Evolutionary conservation across 2,797 vertebrate genomes (phyloP).

Genomic region (Apogon hyalosoma): DNA sequence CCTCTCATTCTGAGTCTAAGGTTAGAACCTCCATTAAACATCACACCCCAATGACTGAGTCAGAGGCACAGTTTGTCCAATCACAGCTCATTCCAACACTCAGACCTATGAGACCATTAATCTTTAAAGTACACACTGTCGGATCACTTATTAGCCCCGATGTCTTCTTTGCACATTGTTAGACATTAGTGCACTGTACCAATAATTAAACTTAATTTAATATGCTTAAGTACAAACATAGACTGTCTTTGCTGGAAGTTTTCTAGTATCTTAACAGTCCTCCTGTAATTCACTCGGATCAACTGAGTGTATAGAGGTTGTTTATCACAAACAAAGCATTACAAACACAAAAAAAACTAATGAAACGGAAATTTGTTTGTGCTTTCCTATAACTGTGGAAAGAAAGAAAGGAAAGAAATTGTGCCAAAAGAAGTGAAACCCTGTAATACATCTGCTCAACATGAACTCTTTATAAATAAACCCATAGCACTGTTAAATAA

Average conservation of each 20-base stretch:
- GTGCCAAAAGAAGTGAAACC: conserved; percentile 21
- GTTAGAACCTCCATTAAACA: conserved; percentile 31
- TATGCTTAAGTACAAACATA: conserved; percentile 7
- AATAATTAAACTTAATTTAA: not conserved
- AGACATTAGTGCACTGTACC: not conserved
- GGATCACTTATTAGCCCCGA: not conserved
- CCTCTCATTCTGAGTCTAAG: conserved; percentile 18
- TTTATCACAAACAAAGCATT: conserved; percentile 8
- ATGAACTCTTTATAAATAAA: conserved; percentile 46
- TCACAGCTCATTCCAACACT: not conserved
- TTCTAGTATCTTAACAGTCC: conserved; percentile 25
- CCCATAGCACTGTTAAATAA: conserved; percentile 34
- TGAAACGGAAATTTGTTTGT: conserved; percentile 13
- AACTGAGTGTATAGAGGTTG: conserved; percentile 6
- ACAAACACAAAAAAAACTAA: not conserved
- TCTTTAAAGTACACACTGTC: not conserved
- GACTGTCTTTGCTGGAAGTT: conserved; percentile 16
- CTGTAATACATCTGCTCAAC: conserved; percentile 15
- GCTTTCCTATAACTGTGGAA: not conserved
- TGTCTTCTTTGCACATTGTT: not conserved
- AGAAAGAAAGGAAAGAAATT: conserved; percentile 21
- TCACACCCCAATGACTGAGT: not conserved
- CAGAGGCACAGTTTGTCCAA: not conserved
- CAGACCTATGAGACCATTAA: not conserved
- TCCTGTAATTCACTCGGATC: conserved; percentile 23